Conservation (phyloP, 2,113 vertebrate species). For the Sceloporus undulatus region DNA sequence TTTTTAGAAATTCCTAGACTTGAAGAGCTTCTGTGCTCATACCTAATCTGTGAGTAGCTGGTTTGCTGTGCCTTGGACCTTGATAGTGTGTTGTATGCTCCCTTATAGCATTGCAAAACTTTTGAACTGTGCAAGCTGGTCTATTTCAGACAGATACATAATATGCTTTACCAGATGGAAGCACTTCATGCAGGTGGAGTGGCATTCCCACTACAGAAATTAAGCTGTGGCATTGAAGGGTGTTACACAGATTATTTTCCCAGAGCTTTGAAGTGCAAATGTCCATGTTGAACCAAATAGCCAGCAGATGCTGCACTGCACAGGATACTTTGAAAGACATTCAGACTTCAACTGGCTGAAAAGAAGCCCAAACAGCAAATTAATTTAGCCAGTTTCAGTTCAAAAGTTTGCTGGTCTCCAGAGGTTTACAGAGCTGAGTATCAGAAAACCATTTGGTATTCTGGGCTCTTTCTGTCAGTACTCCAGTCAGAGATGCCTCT, state of each 20-base stretch:
- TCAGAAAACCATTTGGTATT: background rate
- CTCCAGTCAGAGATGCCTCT: background rate
- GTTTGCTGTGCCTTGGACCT: slow-evolving; percentile 2
- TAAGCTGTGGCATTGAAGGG: background rate
- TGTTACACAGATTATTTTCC: background rate
- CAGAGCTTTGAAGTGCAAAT: slow-evolving; percentile 31
- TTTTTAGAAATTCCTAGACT: background rate
- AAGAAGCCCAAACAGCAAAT: slow-evolving; percentile 7
- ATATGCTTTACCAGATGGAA: accelerated
- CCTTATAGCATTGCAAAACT: background rate
- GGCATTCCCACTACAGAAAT: background rate
- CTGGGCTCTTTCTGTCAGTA: background rate
- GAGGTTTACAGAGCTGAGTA: background rate
- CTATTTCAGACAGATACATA: background rate
- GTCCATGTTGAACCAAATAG: background rate
- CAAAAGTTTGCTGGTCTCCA: background rate
- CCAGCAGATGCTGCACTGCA: background rate
- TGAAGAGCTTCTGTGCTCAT: background rate
- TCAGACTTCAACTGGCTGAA: background rate
- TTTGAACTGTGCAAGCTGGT: background rate
- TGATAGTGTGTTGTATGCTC: background rate
- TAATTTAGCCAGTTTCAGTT: background rate
- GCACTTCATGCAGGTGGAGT: background rate
- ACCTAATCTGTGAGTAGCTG: background rate
- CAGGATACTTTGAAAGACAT: accelerated